Percentiles rank a stretch among this genome's conserved stretches.
Conservation (phyloP, 2,797 vertebrate species). For the Sciaenops ocellatus region DNA sequence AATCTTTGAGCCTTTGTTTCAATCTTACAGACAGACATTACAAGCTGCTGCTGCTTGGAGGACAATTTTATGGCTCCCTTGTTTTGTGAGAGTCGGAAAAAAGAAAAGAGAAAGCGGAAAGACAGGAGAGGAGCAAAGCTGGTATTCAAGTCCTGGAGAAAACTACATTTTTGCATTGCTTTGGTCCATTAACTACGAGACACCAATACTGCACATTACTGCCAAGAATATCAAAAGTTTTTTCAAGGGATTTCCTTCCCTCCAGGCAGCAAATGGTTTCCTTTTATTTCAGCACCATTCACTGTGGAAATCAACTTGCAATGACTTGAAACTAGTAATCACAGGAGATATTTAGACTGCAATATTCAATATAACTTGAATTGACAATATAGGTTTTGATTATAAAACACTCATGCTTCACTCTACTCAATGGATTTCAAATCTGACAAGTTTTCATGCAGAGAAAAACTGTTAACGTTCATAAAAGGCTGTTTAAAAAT, state of each 20-base stretch:
- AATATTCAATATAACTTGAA: conserved; percentile 25
- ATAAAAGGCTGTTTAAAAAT: background rate
- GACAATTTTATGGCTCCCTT: conserved; percentile 49
- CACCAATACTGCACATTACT: conserved; percentile 20
- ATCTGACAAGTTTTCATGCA: background rate
- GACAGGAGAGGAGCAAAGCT: background rate
- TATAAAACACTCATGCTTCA: background rate
- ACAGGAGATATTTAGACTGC: conserved; percentile 30
- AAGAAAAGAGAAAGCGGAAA: conserved; percentile 10
- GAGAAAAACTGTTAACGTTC: background rate
- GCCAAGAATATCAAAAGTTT: background rate
- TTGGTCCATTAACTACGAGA: conserved; percentile 41
- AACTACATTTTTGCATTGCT: conserved; percentile 28
- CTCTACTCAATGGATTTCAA: no score
- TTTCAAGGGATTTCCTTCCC: conserved; percentile 28
- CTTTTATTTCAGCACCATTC: conserved; percentile 19
- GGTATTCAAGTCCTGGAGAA: conserved; percentile 8
- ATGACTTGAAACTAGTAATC: conserved; percentile 7
- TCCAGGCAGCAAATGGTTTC: conserved; percentile 25
- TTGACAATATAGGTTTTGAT: background rate
- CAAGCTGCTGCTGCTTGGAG: conserved; percentile 56
- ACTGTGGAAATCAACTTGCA: conserved; percentile 15
- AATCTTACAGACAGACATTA: conserved; percentile 70
- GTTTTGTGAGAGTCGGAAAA: conserved; percentile 45
- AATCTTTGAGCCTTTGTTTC: conserved; percentile 40